Conservation (phyloP, 2,888 invertebrate genomes). For the Drosophila neonasuta region DNA sequence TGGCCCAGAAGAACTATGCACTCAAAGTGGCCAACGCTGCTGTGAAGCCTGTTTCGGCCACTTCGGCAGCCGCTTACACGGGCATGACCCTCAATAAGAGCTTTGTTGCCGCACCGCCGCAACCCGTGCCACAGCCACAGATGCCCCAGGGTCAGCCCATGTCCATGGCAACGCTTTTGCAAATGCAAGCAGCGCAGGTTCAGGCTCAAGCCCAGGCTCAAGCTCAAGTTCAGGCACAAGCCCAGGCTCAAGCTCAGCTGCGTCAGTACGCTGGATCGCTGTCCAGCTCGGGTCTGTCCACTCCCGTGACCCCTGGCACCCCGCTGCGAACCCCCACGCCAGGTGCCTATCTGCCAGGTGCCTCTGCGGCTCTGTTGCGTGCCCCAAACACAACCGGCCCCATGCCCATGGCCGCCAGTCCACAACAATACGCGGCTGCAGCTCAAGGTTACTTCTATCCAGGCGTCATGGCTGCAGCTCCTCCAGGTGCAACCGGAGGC, state of each 20-base stretch:
- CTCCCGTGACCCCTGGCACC: slow-evolving; percentile 63
- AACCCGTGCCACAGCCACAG: slow-evolving; percentile 53
- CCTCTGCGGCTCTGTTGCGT: slow-evolving; percentile 45
- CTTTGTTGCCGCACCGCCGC: slow-evolving; percentile 59
- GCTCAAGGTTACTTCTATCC: slow-evolving; percentile 82
- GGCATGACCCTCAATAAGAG: slow-evolving; percentile 87
- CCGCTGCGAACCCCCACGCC: slow-evolving; percentile 55
- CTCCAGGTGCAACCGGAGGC: slow-evolving; percentile 74
- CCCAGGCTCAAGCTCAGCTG: slow-evolving; percentile 50
- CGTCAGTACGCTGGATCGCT: slow-evolving; percentile 58
- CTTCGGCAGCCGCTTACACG: slow-evolving; percentile 85
- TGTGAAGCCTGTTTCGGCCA: slow-evolving; percentile 66
- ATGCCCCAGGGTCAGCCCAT: slow-evolving; percentile 53
- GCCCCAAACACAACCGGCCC: slow-evolving; percentile 57
- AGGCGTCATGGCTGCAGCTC: slow-evolving; percentile 81
- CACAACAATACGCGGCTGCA: slow-evolving; percentile 67
- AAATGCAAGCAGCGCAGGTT: slow-evolving; percentile 58
- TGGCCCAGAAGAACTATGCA: slow-evolving; percentile 91
- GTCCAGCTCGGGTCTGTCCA: slow-evolving; percentile 65
- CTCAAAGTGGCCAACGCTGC: slow-evolving; percentile 84
- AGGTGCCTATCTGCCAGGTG: slow-evolving; percentile 63
- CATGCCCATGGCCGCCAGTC: slow-evolving; percentile 54
- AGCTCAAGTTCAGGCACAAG: slow-evolving; percentile 44
- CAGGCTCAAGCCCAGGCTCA: slow-evolving; percentile 49
- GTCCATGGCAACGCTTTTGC: slow-evolving; percentile 58